Percentiles rank a stretch among this genome's conserved stretches.
Evolutionary conservation across 1,140 invertebrate species (phyloP).

Genomic region (Lordiphosa mommai): DNA sequence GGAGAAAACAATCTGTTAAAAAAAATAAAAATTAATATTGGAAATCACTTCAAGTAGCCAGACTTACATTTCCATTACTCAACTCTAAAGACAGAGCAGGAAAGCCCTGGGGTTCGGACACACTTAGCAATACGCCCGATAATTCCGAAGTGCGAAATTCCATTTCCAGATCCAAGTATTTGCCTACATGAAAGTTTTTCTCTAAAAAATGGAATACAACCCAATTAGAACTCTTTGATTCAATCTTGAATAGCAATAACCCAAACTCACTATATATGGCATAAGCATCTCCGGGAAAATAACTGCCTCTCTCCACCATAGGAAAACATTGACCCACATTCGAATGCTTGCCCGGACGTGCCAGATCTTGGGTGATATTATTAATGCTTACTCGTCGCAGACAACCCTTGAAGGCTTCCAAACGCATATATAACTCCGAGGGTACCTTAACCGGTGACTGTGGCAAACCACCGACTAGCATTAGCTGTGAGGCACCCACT

Average conservation of each 20-base stretch:
- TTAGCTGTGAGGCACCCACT: slow-evolving; percentile 84
- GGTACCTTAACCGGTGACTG: slow-evolving; percentile 80
- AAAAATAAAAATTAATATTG: slow-evolving; percentile 7
- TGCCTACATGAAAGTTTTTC: slow-evolving; percentile 85
- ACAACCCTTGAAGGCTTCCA: slow-evolving; percentile 92
- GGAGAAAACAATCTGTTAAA: slow-evolving; percentile 83
- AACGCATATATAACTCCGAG: slow-evolving; percentile 81
- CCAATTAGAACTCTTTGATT: not conserved
- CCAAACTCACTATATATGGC: slow-evolving; percentile 87
- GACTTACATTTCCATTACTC: slow-evolving; percentile 86
- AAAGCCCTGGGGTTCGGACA: slow-evolving; percentile 83
- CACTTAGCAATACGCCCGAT: slow-evolving; percentile 89
- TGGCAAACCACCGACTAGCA: slow-evolving; percentile 90
- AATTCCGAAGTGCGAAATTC: slow-evolving; percentile 92
- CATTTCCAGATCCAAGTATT: slow-evolving; percentile 86
- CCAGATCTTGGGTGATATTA: slow-evolving; percentile 87
- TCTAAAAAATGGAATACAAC: slow-evolving; percentile 79
- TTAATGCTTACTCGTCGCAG: slow-evolving; percentile 88
- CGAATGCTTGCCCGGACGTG: slow-evolving; percentile 84
- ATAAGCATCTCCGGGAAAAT: slow-evolving; percentile 91
- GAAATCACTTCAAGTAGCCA: not conserved
- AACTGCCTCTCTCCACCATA: slow-evolving; percentile 90
- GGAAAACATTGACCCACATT: slow-evolving; percentile 93
- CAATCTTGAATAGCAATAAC: not conserved
- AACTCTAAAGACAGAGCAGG: slow-evolving; percentile 89